Evolutionary conservation across 2,113 vertebrate species (phyloP), one percentile per base, ranked within the genome.

Genomic region (Solea senegalensis): DNA sequence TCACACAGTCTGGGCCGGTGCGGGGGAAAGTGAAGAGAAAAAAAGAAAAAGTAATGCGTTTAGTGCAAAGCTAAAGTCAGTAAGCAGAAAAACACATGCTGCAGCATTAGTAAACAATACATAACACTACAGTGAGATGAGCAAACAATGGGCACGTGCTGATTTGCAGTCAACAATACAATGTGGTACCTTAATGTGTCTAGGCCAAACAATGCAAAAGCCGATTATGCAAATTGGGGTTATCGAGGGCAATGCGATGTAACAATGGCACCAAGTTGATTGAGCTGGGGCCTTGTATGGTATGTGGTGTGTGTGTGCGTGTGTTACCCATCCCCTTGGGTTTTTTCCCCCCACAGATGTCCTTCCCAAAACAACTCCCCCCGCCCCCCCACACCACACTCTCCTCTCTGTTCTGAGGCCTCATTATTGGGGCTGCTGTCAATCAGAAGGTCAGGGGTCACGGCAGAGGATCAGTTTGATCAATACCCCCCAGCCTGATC

Each of bases 171-270:
- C 80, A 88, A 90, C 88, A 90, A 92, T 86, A 80, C 82, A 76
- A 79, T 56, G 53, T 80, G 26, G 82, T 86, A 90, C 88, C 90
- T 89, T 89, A 90, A 92, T 91, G 85, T 86, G 88, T 91, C 88
- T 92, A 80, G 81, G 88, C 77, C 82, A 86, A 88, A 90, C 89
- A 92, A 91, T 90, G 84, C 86, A 80, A 89, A 91, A 92, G 88
- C 88, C 85, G 87, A 92, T 92, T 92, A 92, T 92, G 89, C 86
- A 91, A 91, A 92, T 91, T 87, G 88, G 85, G 90, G 91, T 90
- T 89, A 90, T 89, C 56, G 88, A 84, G 91, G 91, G 78, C 88
- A 82, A 14, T 50, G 73, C 80, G 40, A 82, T 75, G 78, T 81
- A 92, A 92, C 90, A 92, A 92, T 89, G 89, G 91, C 86, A 83